Base-by-base conservation (phyloP, 2,888 invertebrate species). In the Sinhomidia bicolor region DNA sequence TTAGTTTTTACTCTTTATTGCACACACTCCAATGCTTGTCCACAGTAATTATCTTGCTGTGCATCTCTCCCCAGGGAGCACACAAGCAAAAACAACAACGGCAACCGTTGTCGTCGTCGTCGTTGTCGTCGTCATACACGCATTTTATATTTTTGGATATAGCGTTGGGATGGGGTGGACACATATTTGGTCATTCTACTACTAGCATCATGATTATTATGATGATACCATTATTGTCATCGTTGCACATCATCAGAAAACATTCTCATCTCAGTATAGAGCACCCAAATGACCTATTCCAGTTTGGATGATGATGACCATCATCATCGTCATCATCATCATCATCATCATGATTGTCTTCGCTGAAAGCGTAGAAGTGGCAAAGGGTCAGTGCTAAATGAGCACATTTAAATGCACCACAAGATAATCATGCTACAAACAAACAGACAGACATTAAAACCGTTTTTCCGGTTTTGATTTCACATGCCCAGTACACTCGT, bases 271-370 rank as follows among this genome's bases (percentile, higher is more conserved):
- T 62, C 10, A 62, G 41, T 44, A 62, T 80, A 87, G 80, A 87
- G 81, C 89, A 89, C 87, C 89, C 89, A 87, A 87, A 89, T 89
- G 89, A 54, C 87, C 79, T 83, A 87, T 89, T 89, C 79, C 71
- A 68, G 82, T 78, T 54, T 26, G 44, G 62, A 62, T 41, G 20
- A 84, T 74, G 41, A 74, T 57, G 44, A 60, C 32, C 32, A 29
- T 74, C 57, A 44, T 54, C 17, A 82, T 54, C 26, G n/a, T n/a
- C n/a, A n/a, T n/a, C n/a, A n/a, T n/a, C n/a, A 68, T 32, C 68
- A 47, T 12, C 68, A 68, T 9, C 41, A 23, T n/a, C 32, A 79
- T 79, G 78, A 62, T 65, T 62, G 60, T 62, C 80, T 62, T 60
- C 29, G 54, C 32, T 54, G 17, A 23, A 7, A 32, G 36, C 54